Evolutionary conservation across 2,888 invertebrate genomes (phyloP), one percentile per base, ranked within the genome.

Genomic region (Drosophila meridiana): DNA sequence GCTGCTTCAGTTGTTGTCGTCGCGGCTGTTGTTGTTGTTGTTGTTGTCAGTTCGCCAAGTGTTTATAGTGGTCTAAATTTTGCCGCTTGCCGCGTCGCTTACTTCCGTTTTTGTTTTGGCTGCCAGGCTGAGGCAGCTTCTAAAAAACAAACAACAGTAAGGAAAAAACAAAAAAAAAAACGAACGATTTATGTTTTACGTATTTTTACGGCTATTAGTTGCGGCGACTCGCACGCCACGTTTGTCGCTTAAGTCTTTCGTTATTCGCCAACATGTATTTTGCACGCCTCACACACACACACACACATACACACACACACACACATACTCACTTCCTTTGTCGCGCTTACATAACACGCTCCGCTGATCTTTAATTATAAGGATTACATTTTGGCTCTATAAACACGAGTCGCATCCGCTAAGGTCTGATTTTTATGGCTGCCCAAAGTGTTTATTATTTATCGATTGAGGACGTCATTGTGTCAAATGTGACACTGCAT

Each of bases 181-280:
- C 26, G 78, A 78, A 72, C 78, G 78, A 81, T 83, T 83, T 71
- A 76, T 82, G 84, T 48, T 76, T 76, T 76, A 60, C 65, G 64
- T 67, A 68, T 62, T 74, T 81, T 82, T 66, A 81, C 87, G 73
- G 82, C 80, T 70, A 83, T 85, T 87, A 82, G 83, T 63, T 47
- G 64, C 62, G 61, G 45, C 76, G 53, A 47, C 69, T 73, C 70
- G 60, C 87, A 80, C 67, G 85, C 73, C 80, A 79, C 63, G 87
- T 86, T 90, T 83, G 90, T 86, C 88, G 84, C 81, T 75, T 73
- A 69, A 80, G 81, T 82, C 83, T 69, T 83, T 88, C 76, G 82
- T 80, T 87, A 76, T 77, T 68, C 61, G 59, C 63, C 65, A 64
- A 66, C 69, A 65, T 30, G 43, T 48, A 57, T 56, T 73, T 69